Conservation (phyloP, 2,797 vertebrate species). For the Cirrhinus molitorella region DNA sequence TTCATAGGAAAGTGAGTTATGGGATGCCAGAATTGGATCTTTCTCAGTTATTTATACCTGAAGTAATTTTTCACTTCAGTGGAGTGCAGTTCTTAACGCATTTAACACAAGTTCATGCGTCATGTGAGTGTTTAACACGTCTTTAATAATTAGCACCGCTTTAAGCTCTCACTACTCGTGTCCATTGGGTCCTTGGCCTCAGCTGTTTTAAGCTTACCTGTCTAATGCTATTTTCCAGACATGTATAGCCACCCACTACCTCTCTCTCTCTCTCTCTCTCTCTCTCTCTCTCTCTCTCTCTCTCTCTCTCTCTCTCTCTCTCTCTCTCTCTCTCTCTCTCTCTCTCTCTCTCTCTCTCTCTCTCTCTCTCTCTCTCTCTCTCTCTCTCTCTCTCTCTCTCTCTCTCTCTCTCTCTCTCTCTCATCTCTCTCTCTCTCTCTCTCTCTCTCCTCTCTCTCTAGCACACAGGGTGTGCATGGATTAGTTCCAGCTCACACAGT, state of each 20-base stretch:
- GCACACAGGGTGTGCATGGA: slow-evolving; percentile 18
- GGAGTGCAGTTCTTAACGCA: neutral
- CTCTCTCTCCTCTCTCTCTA: neutral
- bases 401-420: neutral
- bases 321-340: neutral
- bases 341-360: slow-evolving; percentile 3
- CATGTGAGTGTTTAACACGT: slow-evolving; percentile 28
- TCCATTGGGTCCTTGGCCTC: slow-evolving; percentile 10
- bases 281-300: neutral
- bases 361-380: neutral
- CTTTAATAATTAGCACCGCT: slow-evolving; percentile 8
- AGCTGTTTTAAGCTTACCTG: slow-evolving; percentile 44
- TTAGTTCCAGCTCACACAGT: slow-evolving; percentile 44
- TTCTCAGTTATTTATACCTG: slow-evolving; percentile 14
- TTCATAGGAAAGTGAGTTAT: neutral
- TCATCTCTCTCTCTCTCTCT: neutral
- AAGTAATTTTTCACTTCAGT: neutral
- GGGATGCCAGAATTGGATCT: neutral
- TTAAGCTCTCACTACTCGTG: slow-evolving; percentile 29
- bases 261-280: neutral
- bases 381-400: neutral
- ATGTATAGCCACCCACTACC: slow-evolving; percentile 34
- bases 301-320: neutral
- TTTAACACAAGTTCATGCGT: slow-evolving; percentile 4
- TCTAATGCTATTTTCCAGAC: slow-evolving; percentile 47